These are phyloP conservation scores for Petrolisthes manimaculis DNA, from an alignment of 2,888 invertebrate genomes.

Conservation along the genomic window DNA sequence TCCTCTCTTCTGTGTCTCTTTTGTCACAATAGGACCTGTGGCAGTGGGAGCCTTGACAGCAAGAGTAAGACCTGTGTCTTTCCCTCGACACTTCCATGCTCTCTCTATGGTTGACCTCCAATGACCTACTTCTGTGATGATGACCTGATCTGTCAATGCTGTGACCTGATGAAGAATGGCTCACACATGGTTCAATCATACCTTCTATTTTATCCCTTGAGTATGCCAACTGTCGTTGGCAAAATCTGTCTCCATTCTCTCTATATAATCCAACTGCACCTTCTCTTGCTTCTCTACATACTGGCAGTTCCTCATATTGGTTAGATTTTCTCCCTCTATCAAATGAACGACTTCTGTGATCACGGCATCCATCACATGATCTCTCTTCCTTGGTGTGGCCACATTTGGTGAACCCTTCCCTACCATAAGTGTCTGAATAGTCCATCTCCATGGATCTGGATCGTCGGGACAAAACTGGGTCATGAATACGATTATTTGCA, in stretches of 20 bases:
- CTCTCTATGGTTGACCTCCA: conserved; percentile 8
- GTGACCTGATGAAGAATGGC: neutral
- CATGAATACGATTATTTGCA: too few species aligned
- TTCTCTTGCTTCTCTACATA: neutral
- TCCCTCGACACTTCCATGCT: neutral
- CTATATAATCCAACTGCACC: neutral
- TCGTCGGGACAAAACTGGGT: too few species aligned
- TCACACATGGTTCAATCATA: neutral
- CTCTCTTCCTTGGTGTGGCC: neutral
- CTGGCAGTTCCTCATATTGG: neutral
- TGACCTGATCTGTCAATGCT: neutral
- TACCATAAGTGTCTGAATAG: neutral
- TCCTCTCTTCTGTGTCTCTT: neutral
- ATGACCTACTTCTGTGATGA: conserved; percentile 11
- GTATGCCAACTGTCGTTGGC: neutral
- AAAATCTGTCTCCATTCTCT: conserved; percentile 12
- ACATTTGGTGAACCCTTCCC: neutral
- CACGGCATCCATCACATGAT: neutral
- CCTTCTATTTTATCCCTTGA: neutral
- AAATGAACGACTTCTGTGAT: neutral
- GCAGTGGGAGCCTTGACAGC: conserved; percentile 44
- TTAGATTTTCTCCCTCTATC: neutral
- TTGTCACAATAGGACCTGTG: conserved; percentile 39
- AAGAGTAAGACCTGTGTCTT: conserved; percentile 38
- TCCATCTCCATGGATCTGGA: neutral